Base-by-base conservation (phyloP, 2,113 vertebrate species). In the Albula goreensis region DNA sequence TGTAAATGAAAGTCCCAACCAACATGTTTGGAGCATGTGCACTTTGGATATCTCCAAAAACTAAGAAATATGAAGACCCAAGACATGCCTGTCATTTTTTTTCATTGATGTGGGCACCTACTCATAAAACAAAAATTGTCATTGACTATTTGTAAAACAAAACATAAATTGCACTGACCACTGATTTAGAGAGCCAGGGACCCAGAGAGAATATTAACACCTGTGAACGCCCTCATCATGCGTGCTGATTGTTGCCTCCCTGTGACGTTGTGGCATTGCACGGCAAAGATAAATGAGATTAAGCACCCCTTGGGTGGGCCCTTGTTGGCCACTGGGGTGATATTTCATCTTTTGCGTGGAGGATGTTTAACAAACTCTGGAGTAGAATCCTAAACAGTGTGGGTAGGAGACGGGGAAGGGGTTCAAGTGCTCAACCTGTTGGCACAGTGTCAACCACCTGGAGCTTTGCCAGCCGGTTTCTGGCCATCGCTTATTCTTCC, bases 371-470 rank as follows among this genome's bases (percentile, higher is more conserved):
- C 89, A 89, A 87, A 87, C 87, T 19, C 85, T 81, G 50, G 88
- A 90, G 79, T 89, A 87, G 88, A 91, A 91, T 92, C 90, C 81
- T 86, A 53, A 53, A 9, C 50, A 13, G 50, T 31, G 60, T 1
- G 60, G 15, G 60, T 63, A 3, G 4, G 17, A 19, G 17, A 19
- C 15, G 17, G 60, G 2, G 50, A 22, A 2, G 48, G 49, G 89
- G 92, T 88, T 85, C 85, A 92, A 87, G 87, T 93, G 91, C 90
- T 91, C 91, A 92, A 93, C 91, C 90, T 92, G 90, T 87, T 90
- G 88, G 87, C 57, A 80, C 84, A 85, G 88, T 88, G 91, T 88
- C 89, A 93, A 93, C 91, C 90, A 85, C 88, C 31, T 41, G 31
- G 31, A 41, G 31, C 31, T 90, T 94, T 1, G 90, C 91, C 92